Evolutionary conservation across 2,797 vertebrate genomes (phyloP).

Genomic region (Channa striata): DNA sequence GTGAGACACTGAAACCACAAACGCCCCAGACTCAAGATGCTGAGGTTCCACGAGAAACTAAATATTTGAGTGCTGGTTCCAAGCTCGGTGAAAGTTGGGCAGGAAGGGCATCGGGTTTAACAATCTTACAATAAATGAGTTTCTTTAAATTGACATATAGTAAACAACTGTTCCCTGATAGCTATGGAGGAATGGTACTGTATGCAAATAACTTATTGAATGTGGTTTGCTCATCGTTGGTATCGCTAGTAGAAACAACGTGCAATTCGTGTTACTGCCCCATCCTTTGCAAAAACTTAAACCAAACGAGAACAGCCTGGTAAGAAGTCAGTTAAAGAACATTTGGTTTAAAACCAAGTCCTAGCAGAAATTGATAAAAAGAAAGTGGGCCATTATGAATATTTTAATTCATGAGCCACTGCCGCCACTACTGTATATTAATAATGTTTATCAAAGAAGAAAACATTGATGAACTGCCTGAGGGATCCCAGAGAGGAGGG

Average conservation of each 20-base stretch:
- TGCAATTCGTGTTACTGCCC: not conserved
- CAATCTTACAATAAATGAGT: no score
- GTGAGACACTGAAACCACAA: no score
- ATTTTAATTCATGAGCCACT: slow-evolving; percentile 19
- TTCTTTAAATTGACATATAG: no score
- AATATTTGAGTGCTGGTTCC: no score
- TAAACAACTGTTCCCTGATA: no score
- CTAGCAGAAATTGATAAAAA: slow-evolving; percentile 4
- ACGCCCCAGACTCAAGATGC: no score
- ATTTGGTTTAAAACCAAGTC: slow-evolving; percentile 11
- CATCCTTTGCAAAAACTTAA: not conserved
- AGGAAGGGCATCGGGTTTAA: no score
- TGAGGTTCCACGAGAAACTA: no score
- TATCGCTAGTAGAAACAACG: not conserved
- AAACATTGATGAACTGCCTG: slow-evolving; percentile 32
- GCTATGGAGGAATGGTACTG: no score
- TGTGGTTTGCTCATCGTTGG: no score
- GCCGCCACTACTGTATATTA: slow-evolving; percentile 34
- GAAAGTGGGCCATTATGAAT: slow-evolving; percentile 39
- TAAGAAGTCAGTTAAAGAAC: slow-evolving; percentile 12
- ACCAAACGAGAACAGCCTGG: not conserved
- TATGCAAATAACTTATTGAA: no score
- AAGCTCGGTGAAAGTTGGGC: no score
- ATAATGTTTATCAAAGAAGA: slow-evolving; percentile 54
- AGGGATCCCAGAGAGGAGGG: slow-evolving; percentile 27